These are phyloP conservation scores for Periophthalmus modestus DNA, from an alignment of 2,113 vertebrate genomes.

Conservation along the genomic window DNA sequence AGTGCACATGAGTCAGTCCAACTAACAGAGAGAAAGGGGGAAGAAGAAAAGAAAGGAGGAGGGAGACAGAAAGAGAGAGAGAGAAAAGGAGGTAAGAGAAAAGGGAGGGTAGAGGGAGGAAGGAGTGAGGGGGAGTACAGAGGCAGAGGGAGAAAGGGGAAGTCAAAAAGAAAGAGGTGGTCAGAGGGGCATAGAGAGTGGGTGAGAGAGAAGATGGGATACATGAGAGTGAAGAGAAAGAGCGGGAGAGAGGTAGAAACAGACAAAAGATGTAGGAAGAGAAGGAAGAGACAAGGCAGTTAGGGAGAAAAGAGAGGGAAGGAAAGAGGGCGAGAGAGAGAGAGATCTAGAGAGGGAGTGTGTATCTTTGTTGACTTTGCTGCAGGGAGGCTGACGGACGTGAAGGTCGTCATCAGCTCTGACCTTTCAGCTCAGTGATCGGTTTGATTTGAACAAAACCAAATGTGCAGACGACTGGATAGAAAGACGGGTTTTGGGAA, in stretches of 20 bases:
- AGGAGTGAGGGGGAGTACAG: too few species aligned
- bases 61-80: too few species aligned
- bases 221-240: too few species aligned
- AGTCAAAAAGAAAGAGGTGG: too few species aligned
- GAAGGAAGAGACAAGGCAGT: neutral
- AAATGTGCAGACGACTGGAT: neutral
- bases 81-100: too few species aligned
- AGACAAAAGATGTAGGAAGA: neutral
- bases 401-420: slow-evolving; percentile 45
- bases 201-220: too few species aligned
- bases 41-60: neutral
- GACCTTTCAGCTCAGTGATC: slow-evolving; percentile 45
- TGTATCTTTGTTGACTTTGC: neutral
- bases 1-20: slow-evolving; percentile 63
- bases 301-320: neutral
- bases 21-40: slow-evolving; percentile 23
- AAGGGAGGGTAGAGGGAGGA: neutral
- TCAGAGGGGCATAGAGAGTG: too few species aligned
- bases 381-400: slow-evolving; percentile 48
- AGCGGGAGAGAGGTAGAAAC: too few species aligned
- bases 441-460: slow-evolving; percentile 22
- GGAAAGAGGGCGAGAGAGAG: neutral
- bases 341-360: neutral
- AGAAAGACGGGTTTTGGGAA: neutral
- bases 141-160: too few species aligned